A percentile compares a stretch with the other conserved stretches of the same genome.
Evolutionary conservation across 2,113 vertebrate species (phyloP).

Genomic region (Callospermophilus lateralis): DNA sequence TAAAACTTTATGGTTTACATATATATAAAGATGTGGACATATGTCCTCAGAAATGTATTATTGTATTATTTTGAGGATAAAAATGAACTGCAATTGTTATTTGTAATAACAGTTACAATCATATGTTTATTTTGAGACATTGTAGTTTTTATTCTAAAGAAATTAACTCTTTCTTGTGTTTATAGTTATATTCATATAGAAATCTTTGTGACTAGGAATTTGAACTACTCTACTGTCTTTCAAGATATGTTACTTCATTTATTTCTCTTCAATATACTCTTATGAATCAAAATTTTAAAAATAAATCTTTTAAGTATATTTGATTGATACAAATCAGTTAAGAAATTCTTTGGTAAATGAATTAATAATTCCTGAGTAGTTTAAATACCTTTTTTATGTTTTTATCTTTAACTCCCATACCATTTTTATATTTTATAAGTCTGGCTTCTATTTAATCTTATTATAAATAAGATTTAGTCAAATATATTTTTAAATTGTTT

Average conservation of each 20-base stretch:
- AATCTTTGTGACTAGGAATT: neutral
- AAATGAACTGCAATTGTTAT: neutral
- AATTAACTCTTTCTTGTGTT: neutral
- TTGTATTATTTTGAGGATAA: neutral
- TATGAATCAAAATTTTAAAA: constrained; percentile 8
- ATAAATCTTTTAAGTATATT: neutral
- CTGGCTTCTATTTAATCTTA: neutral
- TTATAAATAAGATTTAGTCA: constrained; percentile 16
- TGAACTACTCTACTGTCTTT: neutral
- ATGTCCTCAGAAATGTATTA: neutral
- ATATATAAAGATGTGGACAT: neutral
- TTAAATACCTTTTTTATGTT: neutral
- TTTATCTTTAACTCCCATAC: neutral
- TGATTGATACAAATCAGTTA: neutral
- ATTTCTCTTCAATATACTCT: neutral
- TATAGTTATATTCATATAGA: neutral
- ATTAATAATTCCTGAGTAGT: neutral
- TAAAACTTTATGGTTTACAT: neutral
- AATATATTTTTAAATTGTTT: neutral
- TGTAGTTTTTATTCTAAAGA: neutral
- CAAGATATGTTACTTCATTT: neutral
- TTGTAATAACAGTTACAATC: neutral
- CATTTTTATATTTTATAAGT: neutral
- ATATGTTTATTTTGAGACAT: neutral
- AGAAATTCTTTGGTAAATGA: neutral